phyloP scores from a whole-genome alignment of 23 tunicate species.

The Styela plicata region DNA sequence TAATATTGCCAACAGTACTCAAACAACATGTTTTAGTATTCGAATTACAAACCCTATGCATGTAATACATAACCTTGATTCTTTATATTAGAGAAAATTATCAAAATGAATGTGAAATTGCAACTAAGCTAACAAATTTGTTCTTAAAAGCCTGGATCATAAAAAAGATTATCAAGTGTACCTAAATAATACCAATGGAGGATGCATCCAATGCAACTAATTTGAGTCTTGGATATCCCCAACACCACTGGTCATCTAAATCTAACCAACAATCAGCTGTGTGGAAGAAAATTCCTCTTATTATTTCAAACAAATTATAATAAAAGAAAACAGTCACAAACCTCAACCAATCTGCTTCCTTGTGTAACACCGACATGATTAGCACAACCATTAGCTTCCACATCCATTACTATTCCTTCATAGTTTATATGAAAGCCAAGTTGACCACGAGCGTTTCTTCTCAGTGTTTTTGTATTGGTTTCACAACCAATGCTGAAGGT shows the following conservation, averaged over 20 bases:
- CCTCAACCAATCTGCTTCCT: slow-evolving; percentile 88
- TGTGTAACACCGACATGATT: slow-evolving; percentile 53
- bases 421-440: slow-evolving; percentile 84
- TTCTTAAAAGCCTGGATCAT: too few relatives aligned
- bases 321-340: slow-evolving; percentile 17
- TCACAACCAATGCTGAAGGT: slow-evolving; percentile 80
- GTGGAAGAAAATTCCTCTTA: neutral
- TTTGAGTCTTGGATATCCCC: too few relatives aligned
- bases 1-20: too few relatives aligned
- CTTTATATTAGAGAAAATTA: too few relatives aligned
- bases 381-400: slow-evolving; percentile 59
- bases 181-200: too few relatives aligned
- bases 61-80: too few relatives aligned
- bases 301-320: neutral
- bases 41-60: too few relatives aligned
- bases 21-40: too few relatives aligned
- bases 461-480: slow-evolving; percentile 45
- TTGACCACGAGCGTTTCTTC: slow-evolving; percentile 47
- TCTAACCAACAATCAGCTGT: too few relatives aligned
- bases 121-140: too few relatives aligned
- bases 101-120: too few relatives aligned
- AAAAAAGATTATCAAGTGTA: too few relatives aligned
- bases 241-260: slow-evolving; percentile 6
- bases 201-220: neutral
- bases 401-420: slow-evolving; percentile 90